phyloP scores from a whole-genome alignment of 2,113 vertebrate species.

The Aptenodytes patagonicus region DNA sequence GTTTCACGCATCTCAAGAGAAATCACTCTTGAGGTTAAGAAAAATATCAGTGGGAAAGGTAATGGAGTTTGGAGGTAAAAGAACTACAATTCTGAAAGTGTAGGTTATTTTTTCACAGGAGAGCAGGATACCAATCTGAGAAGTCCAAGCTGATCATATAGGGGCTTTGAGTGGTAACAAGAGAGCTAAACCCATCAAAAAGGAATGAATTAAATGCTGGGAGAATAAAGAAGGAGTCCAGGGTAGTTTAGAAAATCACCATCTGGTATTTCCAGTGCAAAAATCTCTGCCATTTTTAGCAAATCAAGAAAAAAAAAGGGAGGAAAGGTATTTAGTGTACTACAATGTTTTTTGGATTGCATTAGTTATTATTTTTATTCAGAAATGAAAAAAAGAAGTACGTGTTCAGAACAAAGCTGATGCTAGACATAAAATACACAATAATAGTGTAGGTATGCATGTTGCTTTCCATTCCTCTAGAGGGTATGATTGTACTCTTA shows the following conservation, averaged over 20 bases:
- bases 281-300: not conserved
- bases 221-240: not conserved
- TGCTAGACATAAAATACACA: not conserved
- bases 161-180: not conserved
- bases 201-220: not conserved
- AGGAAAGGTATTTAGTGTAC: not conserved
- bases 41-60: not conserved
- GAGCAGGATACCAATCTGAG: not conserved
- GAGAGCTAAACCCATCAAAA: not conserved
- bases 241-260: not conserved
- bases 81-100: constrained; percentile 4
- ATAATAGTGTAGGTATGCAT: not conserved
- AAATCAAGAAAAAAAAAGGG: not conserved
- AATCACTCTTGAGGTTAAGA: constrained; percentile 8
- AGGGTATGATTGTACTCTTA: constrained; percentile 37
- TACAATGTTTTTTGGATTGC: not conserved
- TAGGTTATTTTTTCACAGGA: not conserved
- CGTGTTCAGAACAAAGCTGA: not conserved
- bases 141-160: constrained; percentile 5
- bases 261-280: not conserved
- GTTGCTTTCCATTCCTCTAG: constrained; percentile 37
- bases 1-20: not conserved
- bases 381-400: not conserved
- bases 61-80: not conserved
- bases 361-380: not conserved